Evolutionary conservation across 2,113 vertebrate species (phyloP).

Genomic region (Hippocampus comes): DNA sequence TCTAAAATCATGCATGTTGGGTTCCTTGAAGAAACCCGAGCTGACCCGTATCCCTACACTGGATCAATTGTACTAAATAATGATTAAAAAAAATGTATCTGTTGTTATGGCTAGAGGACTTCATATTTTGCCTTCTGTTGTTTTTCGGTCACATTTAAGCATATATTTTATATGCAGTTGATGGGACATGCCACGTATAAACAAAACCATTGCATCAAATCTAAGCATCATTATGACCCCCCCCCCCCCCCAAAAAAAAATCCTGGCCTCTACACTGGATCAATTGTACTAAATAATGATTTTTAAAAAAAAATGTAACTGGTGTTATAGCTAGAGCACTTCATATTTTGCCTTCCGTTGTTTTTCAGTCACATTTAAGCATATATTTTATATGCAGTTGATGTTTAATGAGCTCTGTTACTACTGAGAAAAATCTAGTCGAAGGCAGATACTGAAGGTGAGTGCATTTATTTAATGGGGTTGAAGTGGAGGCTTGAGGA

Average conservation of each 20-base stretch:
- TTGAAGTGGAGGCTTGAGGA: background rate
- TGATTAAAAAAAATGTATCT: background rate
- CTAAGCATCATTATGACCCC: background rate
- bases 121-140: background rate
- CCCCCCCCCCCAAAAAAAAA: background rate
- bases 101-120: background rate
- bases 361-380: too few relatives aligned
- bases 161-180: background rate
- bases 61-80: too few relatives aligned
- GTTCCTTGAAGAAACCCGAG: too few relatives aligned
- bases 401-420: constrained; percentile 2
- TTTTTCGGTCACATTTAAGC: background rate
- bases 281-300: too few relatives aligned
- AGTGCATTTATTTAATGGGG: too few relatives aligned
- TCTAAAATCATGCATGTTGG: too few relatives aligned
- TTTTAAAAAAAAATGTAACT: too few relatives aligned
- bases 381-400: too few relatives aligned
- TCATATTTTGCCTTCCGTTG: too few relatives aligned
- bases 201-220: background rate
- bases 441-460: background rate
- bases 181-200: background rate
- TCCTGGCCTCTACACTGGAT: too few relatives aligned
- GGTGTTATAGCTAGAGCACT: too few relatives aligned
- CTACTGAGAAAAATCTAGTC: constrained; percentile 22
- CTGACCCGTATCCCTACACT: too few relatives aligned